These are phyloP conservation scores for Eilema depressum DNA, from an alignment of 2,888 invertebrate species.

Conservation along the genomic window DNA sequence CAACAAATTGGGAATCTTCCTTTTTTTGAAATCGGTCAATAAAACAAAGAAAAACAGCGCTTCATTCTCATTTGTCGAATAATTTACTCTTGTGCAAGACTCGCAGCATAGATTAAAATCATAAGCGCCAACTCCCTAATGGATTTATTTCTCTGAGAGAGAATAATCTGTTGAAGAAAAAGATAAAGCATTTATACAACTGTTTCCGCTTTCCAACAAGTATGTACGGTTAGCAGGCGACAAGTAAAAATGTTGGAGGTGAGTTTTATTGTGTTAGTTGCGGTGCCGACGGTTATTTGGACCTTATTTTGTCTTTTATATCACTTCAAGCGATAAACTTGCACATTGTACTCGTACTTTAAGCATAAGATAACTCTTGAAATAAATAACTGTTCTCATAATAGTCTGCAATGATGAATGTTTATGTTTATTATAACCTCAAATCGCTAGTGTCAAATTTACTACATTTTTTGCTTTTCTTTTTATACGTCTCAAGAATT, in stretches of 20 bases:
- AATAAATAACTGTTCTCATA: neutral
- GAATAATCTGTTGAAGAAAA: conserved; percentile 36
- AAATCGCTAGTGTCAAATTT: neutral
- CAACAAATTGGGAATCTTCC: too few species aligned
- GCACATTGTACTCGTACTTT: neutral
- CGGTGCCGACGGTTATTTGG: conserved; percentile 30
- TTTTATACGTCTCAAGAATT: too few species aligned
- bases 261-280: conserved; percentile 35
- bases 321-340: neutral
- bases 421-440: neutral
- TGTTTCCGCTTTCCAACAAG: conserved; percentile 30
- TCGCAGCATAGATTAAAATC: conserved; percentile 23
- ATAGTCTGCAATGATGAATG: neutral
- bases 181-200: conserved; percentile 42
- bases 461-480: too few species aligned
- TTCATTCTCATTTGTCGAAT: neutral
- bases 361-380: neutral
- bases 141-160: conserved; percentile 27
- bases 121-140: conserved; percentile 19
- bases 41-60: neutral
- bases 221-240: conserved; percentile 41
- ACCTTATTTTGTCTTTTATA: conserved; percentile 11
- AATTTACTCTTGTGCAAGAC: neutral
- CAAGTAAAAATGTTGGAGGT: conserved; percentile 46
- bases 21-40: neutral